A percentile compares a stretch with the other conserved stretches of the same genome.
Evolutionary conservation across 2,888 invertebrate species (phyloP).

Genomic region (Chaitophorus viminalis): DNA sequence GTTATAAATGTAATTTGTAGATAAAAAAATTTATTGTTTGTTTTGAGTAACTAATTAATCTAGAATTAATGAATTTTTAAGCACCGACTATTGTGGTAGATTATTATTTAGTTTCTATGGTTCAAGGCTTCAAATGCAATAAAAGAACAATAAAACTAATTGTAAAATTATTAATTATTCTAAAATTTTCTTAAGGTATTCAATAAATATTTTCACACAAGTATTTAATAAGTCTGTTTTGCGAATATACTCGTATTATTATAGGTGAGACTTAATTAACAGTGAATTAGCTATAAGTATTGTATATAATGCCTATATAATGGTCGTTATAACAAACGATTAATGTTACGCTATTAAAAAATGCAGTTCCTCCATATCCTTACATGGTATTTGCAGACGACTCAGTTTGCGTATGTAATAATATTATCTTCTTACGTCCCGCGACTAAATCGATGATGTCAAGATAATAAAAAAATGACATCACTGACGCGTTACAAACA

Average conservation of each 20-base stretch:
- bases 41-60: not conserved
- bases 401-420: not conserved
- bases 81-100: not conserved
- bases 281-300: not conserved
- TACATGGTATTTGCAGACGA: slow-evolving; percentile 16
- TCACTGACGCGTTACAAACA: not conserved
- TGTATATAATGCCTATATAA: not conserved
- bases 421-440: not conserved
- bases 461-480: slow-evolving; percentile 26
- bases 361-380: slow-evolving; percentile 12
- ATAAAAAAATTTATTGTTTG: not conserved
- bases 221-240: not conserved
- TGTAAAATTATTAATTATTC: not conserved
- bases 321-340: not conserved
- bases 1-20: too few species aligned
- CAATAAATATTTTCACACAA: not conserved
- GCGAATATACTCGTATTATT: not conserved
- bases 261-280: not conserved
- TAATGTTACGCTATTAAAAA: slow-evolving; percentile 10
- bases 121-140: not conserved
- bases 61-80: not conserved
- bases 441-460: slow-evolving; percentile 17
- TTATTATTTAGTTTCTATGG: not conserved
- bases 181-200: not conserved
- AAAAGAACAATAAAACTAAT: not conserved